Conservation (phyloP, 2,113 vertebrate species). For the Tiliqua scincoides region DNA sequence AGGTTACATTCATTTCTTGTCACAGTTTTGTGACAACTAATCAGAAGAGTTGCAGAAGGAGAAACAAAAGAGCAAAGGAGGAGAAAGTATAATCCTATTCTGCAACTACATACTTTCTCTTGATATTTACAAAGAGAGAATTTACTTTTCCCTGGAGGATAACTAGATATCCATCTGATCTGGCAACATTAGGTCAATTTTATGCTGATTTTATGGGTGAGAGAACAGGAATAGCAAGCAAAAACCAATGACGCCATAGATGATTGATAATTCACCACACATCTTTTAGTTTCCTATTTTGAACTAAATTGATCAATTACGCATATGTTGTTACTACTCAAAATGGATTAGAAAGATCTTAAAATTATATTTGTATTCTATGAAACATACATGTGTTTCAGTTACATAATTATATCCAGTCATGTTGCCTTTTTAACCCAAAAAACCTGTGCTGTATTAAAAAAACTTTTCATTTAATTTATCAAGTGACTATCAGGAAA, state of each 20-base stretch:
- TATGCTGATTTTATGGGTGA: slow-evolving; percentile 86
- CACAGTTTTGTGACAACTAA: slow-evolving; percentile 46
- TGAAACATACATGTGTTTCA: background rate
- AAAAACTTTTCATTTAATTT: background rate
- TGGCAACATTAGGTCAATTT: slow-evolving; percentile 80
- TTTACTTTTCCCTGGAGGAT: slow-evolving; percentile 67
- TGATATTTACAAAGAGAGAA: slow-evolving; percentile 68
- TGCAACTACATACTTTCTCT: slow-evolving; percentile 75
- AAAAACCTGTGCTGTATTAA: background rate
- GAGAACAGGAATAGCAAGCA: slow-evolving; percentile 74
- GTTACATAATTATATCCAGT: background rate
- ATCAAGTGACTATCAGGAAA: background rate
- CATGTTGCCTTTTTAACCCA: background rate
- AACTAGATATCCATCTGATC: slow-evolving; percentile 68
- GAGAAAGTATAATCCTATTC: slow-evolving; percentile 75
- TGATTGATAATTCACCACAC: background rate
- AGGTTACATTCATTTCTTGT: slow-evolving; percentile 30
- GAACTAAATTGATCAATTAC: background rate
- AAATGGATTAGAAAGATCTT: background rate
- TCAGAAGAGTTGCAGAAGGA: slow-evolving; percentile 47
- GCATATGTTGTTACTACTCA: background rate
- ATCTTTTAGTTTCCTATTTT: background rate
- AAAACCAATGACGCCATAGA: slow-evolving; percentile 10
- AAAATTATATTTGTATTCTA: background rate
- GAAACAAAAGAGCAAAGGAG: slow-evolving; percentile 49